These are phyloP conservation scores for Sturmia bella DNA, from an alignment of 2,888 invertebrate species.

Conservation along the genomic window DNA sequence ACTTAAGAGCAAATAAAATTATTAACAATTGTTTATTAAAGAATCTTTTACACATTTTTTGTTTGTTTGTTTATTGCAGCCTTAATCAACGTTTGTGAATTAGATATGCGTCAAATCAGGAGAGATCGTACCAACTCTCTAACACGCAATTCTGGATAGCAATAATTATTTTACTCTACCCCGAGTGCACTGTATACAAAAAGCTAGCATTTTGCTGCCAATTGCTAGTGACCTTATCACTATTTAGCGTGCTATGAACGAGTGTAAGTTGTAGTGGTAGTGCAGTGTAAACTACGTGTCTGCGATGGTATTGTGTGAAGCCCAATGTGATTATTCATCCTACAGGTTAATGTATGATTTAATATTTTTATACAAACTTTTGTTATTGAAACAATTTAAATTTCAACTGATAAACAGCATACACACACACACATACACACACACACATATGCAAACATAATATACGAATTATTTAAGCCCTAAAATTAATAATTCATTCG, in stretches of 20 bases:
- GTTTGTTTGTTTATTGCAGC: too few relatives aligned
- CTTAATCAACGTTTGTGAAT: too few relatives aligned
- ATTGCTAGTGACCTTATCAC: constrained; percentile 3
- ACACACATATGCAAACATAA: constrained; percentile 5
- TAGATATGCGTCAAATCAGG: too few relatives aligned
- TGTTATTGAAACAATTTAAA: constrained; percentile 54
- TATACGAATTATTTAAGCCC: constrained; percentile 50
- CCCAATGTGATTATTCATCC: constrained; percentile 29
- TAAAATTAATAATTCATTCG: constrained; percentile 69
- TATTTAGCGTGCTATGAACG: not conserved
- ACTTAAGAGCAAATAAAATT: too few relatives aligned
- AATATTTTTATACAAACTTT: constrained; percentile 26
- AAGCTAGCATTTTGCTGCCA: not conserved
- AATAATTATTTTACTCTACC: too few relatives aligned
- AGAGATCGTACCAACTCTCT: too few relatives aligned
- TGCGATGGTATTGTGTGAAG: constrained; percentile 44
- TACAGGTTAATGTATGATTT: constrained; percentile 46
- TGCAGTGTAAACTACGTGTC: constrained; percentile 37
- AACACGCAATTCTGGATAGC: too few relatives aligned
- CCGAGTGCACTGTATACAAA: too few relatives aligned
- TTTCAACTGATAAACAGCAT: constrained; percentile 21
- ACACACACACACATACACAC: not conserved
- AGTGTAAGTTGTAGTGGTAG: not conserved
- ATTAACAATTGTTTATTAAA: too few relatives aligned
- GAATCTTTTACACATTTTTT: too few relatives aligned